phyloP scores from a whole-genome alignment of 1,140 invertebrate genomes.

The Maconellicoccus hirsutus region DNA sequence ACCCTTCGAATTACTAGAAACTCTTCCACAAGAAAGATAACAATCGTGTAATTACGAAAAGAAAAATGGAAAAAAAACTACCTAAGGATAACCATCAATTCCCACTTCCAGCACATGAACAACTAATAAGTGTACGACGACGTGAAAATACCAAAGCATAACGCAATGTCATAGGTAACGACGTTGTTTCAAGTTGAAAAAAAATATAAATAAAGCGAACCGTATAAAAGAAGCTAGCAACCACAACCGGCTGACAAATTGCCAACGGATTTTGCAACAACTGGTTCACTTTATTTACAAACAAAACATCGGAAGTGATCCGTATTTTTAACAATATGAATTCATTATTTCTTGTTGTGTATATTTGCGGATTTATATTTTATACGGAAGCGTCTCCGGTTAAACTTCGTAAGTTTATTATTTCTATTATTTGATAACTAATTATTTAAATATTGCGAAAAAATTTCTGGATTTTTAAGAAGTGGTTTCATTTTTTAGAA shows the following conservation, averaged over 20 bases:
- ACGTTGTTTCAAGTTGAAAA: neutral
- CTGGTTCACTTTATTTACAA: constrained; percentile 3
- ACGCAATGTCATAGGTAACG: constrained; percentile 15
- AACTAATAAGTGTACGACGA: neutral
- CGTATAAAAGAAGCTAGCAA: constrained; percentile 9
- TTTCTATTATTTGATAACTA: neutral
- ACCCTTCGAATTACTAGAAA: too few species aligned
- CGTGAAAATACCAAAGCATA: neutral
- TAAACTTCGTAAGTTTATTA: constrained; percentile 1
- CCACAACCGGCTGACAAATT: constrained; percentile 17
- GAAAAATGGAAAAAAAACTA: neutral
- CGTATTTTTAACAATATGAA: constrained; percentile 20
- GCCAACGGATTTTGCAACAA: constrained; percentile 8
- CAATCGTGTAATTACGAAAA: neutral
- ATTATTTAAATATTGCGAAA: neutral
- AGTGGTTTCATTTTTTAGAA: too few species aligned
- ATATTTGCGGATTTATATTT: constrained; percentile 5
- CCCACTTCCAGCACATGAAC: neutral
- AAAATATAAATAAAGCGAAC: neutral
- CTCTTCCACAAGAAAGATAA: neutral
- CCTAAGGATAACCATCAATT: neutral
- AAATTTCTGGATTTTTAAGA: too few species aligned
- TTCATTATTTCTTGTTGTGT: constrained; percentile 12
- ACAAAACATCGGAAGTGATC: neutral
- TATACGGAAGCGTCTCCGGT: neutral